phyloP scores from a whole-genome alignment of 2,797 vertebrate species.

The Coregonus sp. region DNA sequence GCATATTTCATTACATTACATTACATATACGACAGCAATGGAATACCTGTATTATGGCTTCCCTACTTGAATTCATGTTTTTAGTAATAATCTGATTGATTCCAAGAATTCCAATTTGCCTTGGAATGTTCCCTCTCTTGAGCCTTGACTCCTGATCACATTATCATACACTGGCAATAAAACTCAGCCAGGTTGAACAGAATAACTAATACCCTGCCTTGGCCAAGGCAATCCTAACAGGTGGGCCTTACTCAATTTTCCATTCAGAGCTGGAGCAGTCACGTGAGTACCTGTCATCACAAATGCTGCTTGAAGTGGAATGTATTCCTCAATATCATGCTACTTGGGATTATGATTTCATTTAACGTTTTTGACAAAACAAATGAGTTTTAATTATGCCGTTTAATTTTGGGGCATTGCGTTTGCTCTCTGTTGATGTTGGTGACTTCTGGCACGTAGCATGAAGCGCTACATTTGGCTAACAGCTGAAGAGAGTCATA shows the following conservation, averaged over 20 bases:
- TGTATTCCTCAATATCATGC: too few species aligned
- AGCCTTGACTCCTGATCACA: neutral
- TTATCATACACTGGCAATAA: conserved; percentile 51
- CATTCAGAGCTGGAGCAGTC: conserved; percentile 26
- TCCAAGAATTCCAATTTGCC: too few species aligned
- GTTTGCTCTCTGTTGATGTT: conserved; percentile 16
- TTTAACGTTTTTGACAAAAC: too few species aligned
- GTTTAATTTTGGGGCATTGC: conserved; percentile 18
- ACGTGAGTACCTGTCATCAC: too few species aligned
- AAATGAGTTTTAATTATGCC: conserved; percentile 1
- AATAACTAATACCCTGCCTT: conserved; percentile 22
- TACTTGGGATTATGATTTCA: too few species aligned
- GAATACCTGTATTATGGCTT: too few species aligned
- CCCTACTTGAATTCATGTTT: too few species aligned
- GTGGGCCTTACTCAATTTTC: conserved; percentile 59
- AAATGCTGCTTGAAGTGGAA: too few species aligned
- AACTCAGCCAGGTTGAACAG: conserved; percentile 25
- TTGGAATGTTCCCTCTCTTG: too few species aligned
- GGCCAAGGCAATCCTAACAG: conserved; percentile 58
- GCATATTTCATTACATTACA: too few species aligned
- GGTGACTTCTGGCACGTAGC: conserved; percentile 18
- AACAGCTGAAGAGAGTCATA: conserved; percentile 63
- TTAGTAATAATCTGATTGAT: too few species aligned
- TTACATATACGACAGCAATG: too few species aligned
- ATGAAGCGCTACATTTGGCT: conserved; percentile 51